Evolutionary conservation across 1,140 invertebrate species (phyloP).

Genomic region (Meteorus sp.): DNA sequence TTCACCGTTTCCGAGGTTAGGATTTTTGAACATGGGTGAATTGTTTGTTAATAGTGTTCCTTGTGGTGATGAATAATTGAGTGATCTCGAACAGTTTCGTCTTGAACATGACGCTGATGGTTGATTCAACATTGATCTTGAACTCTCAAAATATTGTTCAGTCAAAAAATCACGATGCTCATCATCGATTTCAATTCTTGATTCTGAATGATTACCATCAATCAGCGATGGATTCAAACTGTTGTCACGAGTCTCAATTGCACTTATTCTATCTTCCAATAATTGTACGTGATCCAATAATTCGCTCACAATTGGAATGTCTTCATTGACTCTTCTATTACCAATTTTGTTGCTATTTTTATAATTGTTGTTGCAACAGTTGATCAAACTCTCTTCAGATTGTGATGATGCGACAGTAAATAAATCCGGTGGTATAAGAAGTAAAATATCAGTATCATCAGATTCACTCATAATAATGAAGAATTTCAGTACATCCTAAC

Average conservation of each 20-base stretch:
- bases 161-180: too few relatives aligned
- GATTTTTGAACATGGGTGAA: too few relatives aligned
- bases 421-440: constrained; percentile 76
- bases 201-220: constrained; percentile 33
- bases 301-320: constrained; percentile 63
- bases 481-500: neutral
- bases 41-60: too few relatives aligned
- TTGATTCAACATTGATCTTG: too few relatives aligned
- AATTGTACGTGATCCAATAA: constrained; percentile 65
- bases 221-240: constrained; percentile 38
- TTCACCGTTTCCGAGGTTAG: too few relatives aligned
- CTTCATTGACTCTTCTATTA: too few relatives aligned
- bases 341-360: too few relatives aligned
- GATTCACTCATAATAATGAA: constrained; percentile 73
- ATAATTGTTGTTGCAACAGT: constrained; percentile 38
- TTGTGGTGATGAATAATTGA: too few relatives aligned
- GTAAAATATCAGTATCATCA: constrained; percentile 78
- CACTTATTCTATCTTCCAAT: constrained; percentile 62
- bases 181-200: too few relatives aligned
- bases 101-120: too few relatives aligned
- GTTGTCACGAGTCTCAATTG: constrained; percentile 54
- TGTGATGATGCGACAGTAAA: constrained; percentile 63
- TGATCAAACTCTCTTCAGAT: constrained; percentile 56
- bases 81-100: too few relatives aligned
- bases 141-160: too few relatives aligned